phyloP scores from a whole-genome alignment of 1,140 invertebrate species.

The Drosophila jambulina region DNA sequence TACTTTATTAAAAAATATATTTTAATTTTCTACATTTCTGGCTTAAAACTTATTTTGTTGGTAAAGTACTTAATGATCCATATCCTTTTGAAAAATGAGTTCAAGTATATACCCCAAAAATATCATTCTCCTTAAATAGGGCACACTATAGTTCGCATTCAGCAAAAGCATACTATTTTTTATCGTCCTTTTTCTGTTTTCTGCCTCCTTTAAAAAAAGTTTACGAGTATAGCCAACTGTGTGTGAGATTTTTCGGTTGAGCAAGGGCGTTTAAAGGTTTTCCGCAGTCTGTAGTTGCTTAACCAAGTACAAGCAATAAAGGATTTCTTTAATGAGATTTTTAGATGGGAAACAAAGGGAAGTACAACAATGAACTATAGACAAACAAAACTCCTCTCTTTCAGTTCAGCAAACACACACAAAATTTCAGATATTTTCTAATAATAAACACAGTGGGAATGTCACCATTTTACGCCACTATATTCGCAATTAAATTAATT shows the following conservation, averaged over 20 bases:
- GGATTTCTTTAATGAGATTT: constrained; percentile 37
- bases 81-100: too few relatives aligned
- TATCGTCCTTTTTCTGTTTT: neutral
- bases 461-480: constrained; percentile 28
- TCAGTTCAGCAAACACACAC: constrained; percentile 30
- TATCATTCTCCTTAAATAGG: neutral
- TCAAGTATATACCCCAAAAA: neutral
- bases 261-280: constrained; percentile 35
- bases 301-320: constrained; percentile 63
- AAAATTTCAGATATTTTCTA: constrained; percentile 26
- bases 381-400: constrained; percentile 17
- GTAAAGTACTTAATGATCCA: too few relatives aligned
- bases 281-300: constrained; percentile 18
- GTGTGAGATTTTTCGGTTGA: constrained; percentile 9
- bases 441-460: constrained; percentile 25
- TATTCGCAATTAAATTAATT: constrained; percentile 60
- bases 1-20: too few relatives aligned
- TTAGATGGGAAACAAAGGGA: neutral
- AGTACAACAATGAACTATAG: neutral
- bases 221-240: constrained; percentile 20
- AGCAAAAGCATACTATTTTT: neutral
- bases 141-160: neutral
- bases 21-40: too few relatives aligned
- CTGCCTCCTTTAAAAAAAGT: constrained; percentile 25
- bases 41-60: too few relatives aligned